phyloP scores from a whole-genome alignment of 2,888 invertebrate species.

The Rhagonycha fulva region DNA sequence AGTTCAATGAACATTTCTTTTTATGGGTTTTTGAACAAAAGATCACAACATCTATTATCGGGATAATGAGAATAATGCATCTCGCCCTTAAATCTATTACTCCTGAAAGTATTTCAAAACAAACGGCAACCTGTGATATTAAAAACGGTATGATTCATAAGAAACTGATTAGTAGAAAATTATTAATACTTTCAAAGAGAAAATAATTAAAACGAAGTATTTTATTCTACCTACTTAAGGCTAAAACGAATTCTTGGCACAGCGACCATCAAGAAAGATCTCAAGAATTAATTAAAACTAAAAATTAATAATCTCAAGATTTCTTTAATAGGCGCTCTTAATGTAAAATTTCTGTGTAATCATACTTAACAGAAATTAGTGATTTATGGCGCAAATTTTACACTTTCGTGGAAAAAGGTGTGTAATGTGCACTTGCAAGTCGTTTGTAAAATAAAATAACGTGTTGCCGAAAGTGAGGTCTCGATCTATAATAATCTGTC shows the following conservation, averaged over 20 bases:
- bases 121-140: neutral
- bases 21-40: neutral
- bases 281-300: neutral
- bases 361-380: neutral
- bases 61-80: neutral
- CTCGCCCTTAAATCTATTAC: neutral
- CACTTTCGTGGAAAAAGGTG: neutral
- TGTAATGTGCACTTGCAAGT: neutral
- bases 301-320: neutral
- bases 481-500: constrained; percentile 1
- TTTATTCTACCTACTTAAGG: neutral
- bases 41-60: neutral
- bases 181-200: neutral
- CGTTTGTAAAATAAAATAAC: neutral
- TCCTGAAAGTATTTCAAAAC: neutral
- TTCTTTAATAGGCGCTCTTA: neutral
- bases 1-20: constrained; percentile 1
- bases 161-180: neutral
- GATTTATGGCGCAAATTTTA: neutral
- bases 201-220: neutral
- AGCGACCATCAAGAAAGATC: neutral
- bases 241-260: neutral
- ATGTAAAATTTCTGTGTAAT: neutral
- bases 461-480: neutral
- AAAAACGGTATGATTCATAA: neutral